Evolutionary conservation across 2,888 invertebrate genomes (phyloP), one percentile per base, ranked within the genome.

Genomic region (Drosophila buzzatii): DNA sequence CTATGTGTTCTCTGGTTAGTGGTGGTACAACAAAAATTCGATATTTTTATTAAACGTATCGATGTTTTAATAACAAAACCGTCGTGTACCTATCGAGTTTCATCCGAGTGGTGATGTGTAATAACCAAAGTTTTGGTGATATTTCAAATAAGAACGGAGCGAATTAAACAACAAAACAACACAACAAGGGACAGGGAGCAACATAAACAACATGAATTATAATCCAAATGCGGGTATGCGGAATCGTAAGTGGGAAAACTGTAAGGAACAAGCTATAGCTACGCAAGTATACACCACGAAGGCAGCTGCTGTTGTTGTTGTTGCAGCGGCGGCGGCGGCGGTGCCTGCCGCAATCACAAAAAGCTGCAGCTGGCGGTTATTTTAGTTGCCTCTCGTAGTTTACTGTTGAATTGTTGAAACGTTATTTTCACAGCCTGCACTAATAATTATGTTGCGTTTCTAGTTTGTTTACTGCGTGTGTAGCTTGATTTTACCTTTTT

Each of bases 191-290:
- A n/a, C 39, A 23, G 20, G 53, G 45, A 51, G 27, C n/a, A 33
- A 45, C 35, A 65, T 10, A 42, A 18, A 33, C 60, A 81, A 55
- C 55, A 92, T 92, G 92, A 92, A 92, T 75, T 92, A 91, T 75
- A 93, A 93, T 85, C 92, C 92, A 69, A 93, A 91, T 81, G 77
- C 91, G 64, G 92, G 91, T 72, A 85, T 89, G 62, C 89, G 92
- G 88, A 92, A 92, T 81, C 92, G 93, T 93, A 93, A 93, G 93
- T 93, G 88, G 84, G 82, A 90, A 81, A 90, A 91, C 77, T 91
- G 92, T 92, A 93, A 92, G 91, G 88, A 85, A 88, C 85, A 92
- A 89, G 90, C 89, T 79, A 81, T 76, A 87, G 85, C 86, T 56
- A 78, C 79, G 91, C 91, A 92, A 91, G 92, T 91, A 89, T 77